These are phyloP conservation scores for Cryptocephalus moraei DNA, from an alignment of 2,888 invertebrate species.

Conservation along the genomic window DNA sequence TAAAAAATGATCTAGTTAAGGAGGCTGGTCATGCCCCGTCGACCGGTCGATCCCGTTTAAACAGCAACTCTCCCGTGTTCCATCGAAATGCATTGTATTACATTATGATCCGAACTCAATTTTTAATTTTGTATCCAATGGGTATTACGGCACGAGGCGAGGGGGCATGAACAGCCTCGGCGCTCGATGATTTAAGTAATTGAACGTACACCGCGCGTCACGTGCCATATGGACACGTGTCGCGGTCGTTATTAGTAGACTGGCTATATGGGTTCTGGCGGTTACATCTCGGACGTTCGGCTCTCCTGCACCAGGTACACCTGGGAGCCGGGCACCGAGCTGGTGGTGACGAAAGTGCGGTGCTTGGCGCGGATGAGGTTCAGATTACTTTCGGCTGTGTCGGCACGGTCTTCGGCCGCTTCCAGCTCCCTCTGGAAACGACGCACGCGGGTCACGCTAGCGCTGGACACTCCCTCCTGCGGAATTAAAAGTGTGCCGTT, in stretches of 20 bases:
- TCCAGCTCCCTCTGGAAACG: slow-evolving; percentile 97
- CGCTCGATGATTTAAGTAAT: no score
- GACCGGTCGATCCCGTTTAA: no score
- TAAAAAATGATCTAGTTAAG: slow-evolving; percentile 20
- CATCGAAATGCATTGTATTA: no score
- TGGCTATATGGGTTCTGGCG: slow-evolving; percentile 15
- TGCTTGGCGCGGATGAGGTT: slow-evolving; percentile 95
- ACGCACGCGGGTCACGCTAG: slow-evolving; percentile 90
- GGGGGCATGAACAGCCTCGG: no score
- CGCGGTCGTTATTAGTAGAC: slow-evolving; percentile 9
- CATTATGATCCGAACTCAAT: no score
- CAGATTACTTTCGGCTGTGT: slow-evolving; percentile 88
- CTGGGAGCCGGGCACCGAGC: slow-evolving; percentile 83
- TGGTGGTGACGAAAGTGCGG: slow-evolving; percentile 94
- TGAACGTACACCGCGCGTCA: not conserved
- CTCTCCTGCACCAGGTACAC: slow-evolving; percentile 85
- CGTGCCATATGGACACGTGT: slow-evolving; percentile 1
- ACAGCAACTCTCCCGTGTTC: no score
- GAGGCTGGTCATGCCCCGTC: not conserved
- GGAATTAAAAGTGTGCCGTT: not conserved
- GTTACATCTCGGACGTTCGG: slow-evolving; percentile 39
- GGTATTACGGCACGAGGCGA: no score
- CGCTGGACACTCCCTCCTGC: slow-evolving; percentile 84
- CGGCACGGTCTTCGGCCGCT: slow-evolving; percentile 94
- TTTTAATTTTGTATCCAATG: no score